A percentile compares a stretch with the other conserved stretches of the same genome.
Conservation (phyloP, 2,797 vertebrate species). For the Cynopterus sphinx region DNA sequence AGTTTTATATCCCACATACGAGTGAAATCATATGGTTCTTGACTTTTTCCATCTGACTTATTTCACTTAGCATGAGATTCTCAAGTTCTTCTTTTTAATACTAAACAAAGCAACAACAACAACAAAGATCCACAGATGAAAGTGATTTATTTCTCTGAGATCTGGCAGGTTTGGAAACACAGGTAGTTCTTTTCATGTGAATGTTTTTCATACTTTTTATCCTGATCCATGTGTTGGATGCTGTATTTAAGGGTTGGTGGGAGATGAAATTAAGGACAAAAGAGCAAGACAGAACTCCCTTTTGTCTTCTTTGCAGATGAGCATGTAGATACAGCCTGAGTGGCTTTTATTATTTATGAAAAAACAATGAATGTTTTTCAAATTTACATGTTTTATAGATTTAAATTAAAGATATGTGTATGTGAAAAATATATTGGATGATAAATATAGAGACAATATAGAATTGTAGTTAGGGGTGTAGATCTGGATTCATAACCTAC, state of each 20-base stretch:
- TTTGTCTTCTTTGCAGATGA: neutral
- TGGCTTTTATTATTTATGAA: neutral
- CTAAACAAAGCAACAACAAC: neutral
- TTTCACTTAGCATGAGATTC: too few species aligned
- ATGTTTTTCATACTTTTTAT: neutral
- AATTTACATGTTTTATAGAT: neutral
- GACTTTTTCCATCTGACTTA: too few species aligned
- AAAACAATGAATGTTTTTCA: neutral
- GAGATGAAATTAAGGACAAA: neutral
- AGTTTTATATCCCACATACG: too few species aligned
- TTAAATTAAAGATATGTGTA: neutral
- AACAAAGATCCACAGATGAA: neutral
- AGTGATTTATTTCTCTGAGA: neutral
- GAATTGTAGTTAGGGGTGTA: neutral
- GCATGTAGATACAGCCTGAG: neutral
- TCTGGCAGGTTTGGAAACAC: neutral
- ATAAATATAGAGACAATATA: neutral
- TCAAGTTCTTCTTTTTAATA: neutral
- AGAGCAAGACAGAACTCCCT: neutral
- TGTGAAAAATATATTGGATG: neutral
- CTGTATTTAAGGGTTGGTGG: neutral
- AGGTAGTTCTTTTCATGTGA: neutral
- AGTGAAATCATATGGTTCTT: too few species aligned
- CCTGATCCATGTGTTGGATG: neutral
- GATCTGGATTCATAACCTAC: neutral